Conservation (phyloP, 2,797 vertebrate genomes). For the Silurus lanzhouensis region DNA sequence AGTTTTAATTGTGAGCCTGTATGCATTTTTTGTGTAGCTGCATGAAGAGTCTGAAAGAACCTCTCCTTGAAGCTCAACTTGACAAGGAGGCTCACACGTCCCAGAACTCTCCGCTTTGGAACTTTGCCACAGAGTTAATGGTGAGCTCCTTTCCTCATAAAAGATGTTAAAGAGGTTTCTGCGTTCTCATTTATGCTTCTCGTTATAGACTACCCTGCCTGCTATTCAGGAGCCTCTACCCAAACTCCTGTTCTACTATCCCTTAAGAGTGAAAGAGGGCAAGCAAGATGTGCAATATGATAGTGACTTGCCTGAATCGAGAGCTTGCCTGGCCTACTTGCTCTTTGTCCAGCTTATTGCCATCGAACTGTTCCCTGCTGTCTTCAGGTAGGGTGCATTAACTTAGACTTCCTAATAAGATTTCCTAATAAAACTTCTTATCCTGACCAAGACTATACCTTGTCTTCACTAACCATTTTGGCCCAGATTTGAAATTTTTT, state of each 20-base stretch:
- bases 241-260: slow-evolving; percentile 71
- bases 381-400: slow-evolving; percentile 81
- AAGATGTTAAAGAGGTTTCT: not conserved
- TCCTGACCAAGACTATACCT: not conserved
- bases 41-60: slow-evolving; percentile 85
- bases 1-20: not conserved
- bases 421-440: not conserved
- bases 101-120: slow-evolving; percentile 74
- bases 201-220: slow-evolving; percentile 64
- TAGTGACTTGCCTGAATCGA: slow-evolving; percentile 74
- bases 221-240: slow-evolving; percentile 67
- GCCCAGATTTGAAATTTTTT: not conserved
- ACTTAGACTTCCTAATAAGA: not conserved
- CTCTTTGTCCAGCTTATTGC: slow-evolving; percentile 88
- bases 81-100: slow-evolving; percentile 65
- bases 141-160: slow-evolving; percentile 63
- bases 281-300: slow-evolving; percentile 60
- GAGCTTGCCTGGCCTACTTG: slow-evolving; percentile 89
- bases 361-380: slow-evolving; percentile 81
- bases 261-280: slow-evolving; percentile 58
- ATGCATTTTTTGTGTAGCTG: slow-evolving; percentile 75
- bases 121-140: slow-evolving; percentile 85
- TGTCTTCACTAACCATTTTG: not conserved
- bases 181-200: slow-evolving; percentile 19
- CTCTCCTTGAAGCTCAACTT: slow-evolving; percentile 84